phyloP scores from a whole-genome alignment of 1,140 invertebrate species.

The Coenobita brevimanus region DNA sequence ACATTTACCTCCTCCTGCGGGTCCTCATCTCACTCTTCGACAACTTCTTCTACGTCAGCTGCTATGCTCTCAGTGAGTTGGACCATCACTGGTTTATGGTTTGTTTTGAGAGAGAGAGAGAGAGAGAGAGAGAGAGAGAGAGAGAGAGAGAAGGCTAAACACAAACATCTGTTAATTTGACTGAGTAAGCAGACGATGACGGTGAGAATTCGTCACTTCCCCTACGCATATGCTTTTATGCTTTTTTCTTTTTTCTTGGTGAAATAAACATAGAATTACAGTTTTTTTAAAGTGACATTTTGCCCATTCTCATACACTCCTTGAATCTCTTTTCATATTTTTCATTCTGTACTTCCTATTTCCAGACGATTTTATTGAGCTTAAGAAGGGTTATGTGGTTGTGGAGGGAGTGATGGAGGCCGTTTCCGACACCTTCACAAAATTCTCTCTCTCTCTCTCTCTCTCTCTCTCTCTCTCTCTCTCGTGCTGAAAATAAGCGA shows the following conservation, averaged over 20 bases:
- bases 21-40: neutral
- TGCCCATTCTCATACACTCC: too few species aligned
- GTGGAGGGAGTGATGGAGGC: too few species aligned
- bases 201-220: neutral
- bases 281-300: neutral
- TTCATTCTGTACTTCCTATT: too few species aligned
- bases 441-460: neutral
- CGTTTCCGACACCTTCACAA: too few species aligned
- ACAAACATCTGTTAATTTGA: neutral
- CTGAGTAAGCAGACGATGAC: neutral
- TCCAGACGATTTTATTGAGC: too few species aligned
- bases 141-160: neutral
- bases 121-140: neutral
- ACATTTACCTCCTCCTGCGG: slow-evolving; percentile 6
- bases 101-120: too few species aligned
- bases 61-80: neutral
- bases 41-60: neutral
- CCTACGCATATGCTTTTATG: neutral
- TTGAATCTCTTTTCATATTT: too few species aligned
- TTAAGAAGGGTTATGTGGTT: too few species aligned
- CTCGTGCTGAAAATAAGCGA: too few species aligned
- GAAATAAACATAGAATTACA: neutral
- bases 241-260: neutral
- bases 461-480: neutral
- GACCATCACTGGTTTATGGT: neutral